phyloP scores from a whole-genome alignment of 2,797 vertebrate species.

The Falco biarmicus region DNA sequence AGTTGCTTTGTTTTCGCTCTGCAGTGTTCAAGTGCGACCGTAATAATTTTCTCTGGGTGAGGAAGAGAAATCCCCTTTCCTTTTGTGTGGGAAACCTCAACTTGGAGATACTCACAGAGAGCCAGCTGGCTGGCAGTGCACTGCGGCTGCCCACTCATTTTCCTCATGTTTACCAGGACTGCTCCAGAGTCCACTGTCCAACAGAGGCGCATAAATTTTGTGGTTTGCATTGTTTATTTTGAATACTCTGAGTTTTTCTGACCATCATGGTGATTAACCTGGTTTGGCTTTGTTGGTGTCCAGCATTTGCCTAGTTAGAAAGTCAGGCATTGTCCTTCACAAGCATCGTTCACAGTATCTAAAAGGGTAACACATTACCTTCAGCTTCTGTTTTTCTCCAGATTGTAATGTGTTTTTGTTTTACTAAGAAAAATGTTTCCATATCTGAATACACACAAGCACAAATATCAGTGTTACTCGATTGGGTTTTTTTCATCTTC shows the following conservation, averaged over 20 bases:
- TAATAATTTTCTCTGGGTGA: background rate
- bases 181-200: background rate
- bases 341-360: background rate
- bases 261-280: background rate
- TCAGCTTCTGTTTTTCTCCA: background rate
- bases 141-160: fast-evolving
- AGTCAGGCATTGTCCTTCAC: background rate
- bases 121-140: background rate
- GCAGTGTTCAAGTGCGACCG: background rate
- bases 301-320: background rate
- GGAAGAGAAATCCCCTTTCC: background rate
- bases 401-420: background rate
- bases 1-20: background rate
- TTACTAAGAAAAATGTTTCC: conserved; percentile 11
- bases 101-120: background rate
- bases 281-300: background rate
- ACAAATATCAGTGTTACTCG: background rate
- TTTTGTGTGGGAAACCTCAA: background rate
- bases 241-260: background rate
- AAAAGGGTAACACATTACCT: background rate
- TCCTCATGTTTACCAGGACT: background rate
- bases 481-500: background rate
- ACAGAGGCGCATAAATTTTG: background rate
- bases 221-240: background rate
- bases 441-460: background rate